Conservation (phyloP, 2,113 vertebrate genomes). For the Glareola pratincola region DNA sequence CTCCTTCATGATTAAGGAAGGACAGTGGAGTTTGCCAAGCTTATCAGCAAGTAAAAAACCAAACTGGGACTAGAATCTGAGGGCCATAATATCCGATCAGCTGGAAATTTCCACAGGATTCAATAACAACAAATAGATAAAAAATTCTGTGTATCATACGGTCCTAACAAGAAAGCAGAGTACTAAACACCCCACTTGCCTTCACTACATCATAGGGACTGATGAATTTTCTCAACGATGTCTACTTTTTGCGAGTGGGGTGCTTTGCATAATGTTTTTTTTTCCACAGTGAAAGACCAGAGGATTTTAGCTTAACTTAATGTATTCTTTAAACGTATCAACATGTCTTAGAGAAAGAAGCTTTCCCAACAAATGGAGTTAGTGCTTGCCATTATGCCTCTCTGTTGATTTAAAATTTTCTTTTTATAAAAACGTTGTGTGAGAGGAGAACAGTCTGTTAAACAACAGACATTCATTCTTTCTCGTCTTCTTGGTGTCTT, state of each 20-base stretch:
- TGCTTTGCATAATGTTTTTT: background rate
- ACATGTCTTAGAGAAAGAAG: background rate
- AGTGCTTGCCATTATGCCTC: background rate
- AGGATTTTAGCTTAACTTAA: background rate
- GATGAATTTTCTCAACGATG: background rate
- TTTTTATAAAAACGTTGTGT: background rate
- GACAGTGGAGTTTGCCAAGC: background rate
- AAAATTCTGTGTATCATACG: background rate
- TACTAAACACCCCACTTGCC: background rate
- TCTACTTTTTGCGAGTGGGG: background rate
- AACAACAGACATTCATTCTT: background rate
- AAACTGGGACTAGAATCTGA: background rate
- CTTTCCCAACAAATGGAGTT: background rate
- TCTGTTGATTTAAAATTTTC: background rate
- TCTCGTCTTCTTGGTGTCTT: background rate
- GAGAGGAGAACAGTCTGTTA: background rate
- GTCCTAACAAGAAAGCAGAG: background rate
- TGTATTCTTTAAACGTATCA: background rate
- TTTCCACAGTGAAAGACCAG: background rate
- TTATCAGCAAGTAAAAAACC: background rate
- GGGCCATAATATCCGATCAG: background rate
- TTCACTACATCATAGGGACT: background rate
- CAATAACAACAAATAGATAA: fast-evolving
- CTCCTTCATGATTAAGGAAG: background rate
- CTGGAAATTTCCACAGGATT: background rate